Conservation (phyloP, 2,113 vertebrate species). For the Strix aluco region DNA sequence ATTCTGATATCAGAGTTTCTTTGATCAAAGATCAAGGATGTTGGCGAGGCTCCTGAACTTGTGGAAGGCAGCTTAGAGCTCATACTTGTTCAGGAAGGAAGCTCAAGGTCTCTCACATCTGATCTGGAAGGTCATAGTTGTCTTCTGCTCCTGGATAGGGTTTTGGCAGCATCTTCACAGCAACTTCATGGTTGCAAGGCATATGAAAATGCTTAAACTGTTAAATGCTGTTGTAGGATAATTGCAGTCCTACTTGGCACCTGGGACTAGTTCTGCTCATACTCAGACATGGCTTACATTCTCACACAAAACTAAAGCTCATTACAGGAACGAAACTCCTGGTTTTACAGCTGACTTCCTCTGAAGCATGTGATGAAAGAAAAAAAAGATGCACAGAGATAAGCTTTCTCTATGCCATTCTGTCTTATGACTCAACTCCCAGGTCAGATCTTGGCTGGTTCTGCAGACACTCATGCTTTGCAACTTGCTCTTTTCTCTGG, state of each 20-base stretch:
- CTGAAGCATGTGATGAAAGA: constrained; percentile 38
- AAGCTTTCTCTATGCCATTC: not conserved
- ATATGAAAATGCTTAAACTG: not conserved
- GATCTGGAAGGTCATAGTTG: not conserved
- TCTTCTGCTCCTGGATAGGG: not conserved
- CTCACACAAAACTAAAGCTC: not conserved
- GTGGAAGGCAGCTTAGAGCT: not conserved
- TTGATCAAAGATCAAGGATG: not conserved
- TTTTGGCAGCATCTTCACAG: not conserved
- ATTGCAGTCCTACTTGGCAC: not conserved
- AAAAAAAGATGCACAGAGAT: not conserved
- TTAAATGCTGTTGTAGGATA: not conserved
- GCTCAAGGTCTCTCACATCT: not conserved
- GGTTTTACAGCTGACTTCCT: constrained; percentile 38
- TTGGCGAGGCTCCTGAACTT: not conserved
- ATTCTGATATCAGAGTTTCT: not conserved
- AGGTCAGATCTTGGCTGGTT: not conserved
- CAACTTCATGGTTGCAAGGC: not conserved
- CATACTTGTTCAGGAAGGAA: no score
- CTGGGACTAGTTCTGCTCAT: not conserved
- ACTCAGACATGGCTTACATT: not conserved
- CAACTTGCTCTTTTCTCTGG: not conserved
- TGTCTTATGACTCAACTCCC: constrained; percentile 30
- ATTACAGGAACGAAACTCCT: not conserved
- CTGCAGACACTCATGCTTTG: not conserved